A percentile compares a stretch with the other conserved stretches of the same genome.
Evolutionary conservation across 2,797 vertebrate genomes (phyloP).

Genomic region (Oreochromis mossambicus): DNA sequence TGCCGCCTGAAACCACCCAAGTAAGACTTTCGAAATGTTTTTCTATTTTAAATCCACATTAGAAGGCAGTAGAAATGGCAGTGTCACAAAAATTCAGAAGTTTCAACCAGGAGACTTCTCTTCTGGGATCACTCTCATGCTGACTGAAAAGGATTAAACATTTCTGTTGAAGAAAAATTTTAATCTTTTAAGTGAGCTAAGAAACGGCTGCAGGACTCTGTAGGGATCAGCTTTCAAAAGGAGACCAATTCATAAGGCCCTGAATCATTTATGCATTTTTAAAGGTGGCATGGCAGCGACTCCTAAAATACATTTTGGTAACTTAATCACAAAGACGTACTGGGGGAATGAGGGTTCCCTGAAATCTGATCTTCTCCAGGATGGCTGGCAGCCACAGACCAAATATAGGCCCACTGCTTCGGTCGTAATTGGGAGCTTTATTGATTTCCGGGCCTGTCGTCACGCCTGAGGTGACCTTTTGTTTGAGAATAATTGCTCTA

Average conservation of each 20-base stretch:
- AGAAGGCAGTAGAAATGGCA: neutral
- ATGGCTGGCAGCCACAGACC: slow-evolving; percentile 37
- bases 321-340: slow-evolving; percentile 37
- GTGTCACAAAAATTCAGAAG: neutral
- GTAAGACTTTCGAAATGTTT: neutral
- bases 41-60: neutral
- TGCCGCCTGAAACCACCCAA: neutral
- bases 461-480: slow-evolving; percentile 78
- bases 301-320: slow-evolving; percentile 35
- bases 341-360: slow-evolving; percentile 39
- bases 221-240: neutral
- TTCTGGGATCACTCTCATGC: neutral
- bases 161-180: neutral
- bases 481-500: slow-evolving; percentile 82
- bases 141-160: neutral
- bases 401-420: slow-evolving; percentile 50
- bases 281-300: neutral
- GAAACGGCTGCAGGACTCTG: neutral
- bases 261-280: slow-evolving; percentile 39
- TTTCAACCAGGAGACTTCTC: neutral
- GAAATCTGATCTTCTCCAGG: slow-evolving; percentile 58
- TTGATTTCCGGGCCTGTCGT: slow-evolving; percentile 76
- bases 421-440: slow-evolving; percentile 73
- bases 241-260: slow-evolving; percentile 1
- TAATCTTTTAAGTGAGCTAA: neutral